Base-by-base conservation (phyloP, 2,113 vertebrate genomes). In the Deroptyus accipitrinus region DNA sequence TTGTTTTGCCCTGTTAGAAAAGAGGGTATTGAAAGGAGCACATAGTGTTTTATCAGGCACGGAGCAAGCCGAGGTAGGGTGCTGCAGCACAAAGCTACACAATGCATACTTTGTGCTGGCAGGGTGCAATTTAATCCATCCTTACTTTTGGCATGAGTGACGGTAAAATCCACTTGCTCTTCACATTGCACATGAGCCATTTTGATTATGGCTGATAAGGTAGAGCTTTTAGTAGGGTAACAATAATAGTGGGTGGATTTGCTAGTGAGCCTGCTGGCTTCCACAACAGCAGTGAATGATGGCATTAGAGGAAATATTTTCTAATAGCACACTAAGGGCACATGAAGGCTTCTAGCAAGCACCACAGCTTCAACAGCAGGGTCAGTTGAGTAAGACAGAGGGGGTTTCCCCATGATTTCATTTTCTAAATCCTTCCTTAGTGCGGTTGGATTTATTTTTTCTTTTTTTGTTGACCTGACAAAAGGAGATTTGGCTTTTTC, bases 51-150 rank as follows among this genome's bases (percentile, higher is more conserved):
- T 39, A 70, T 48, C 51, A 54, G 86, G 83, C 78, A 48, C 2
- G 1, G 80, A 8, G 83, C 77, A 37, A 42, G 76, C 91, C 7
- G 46, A 77, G 92, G 69, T 54, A 76, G 92, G 44, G 82, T 79
- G 18, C 78, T 28, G 80, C 37, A 19, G 55, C 76, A 94, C 92
- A 90, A 78, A 94, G 83, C 81, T 61, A 23, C 68, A 95, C 94
- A 96, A 89, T 59, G 95, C 85, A 48, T 75, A 20, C 96, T 92
- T 81, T 96, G 96, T 97, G 90, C 95, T 92, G 88, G 86, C 85
- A 67, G 96, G 88, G 83, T 83, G 97, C 97, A 95, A 92, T 91
- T 96, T 92, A 93, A 97, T 95, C 97, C 95, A 51, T 61, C 37
- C 42, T 95, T 74, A 37, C 51, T 62, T 96, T 79, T 81, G 74